These are phyloP conservation scores for Slavum lentiscoides DNA, from an alignment of 2,888 invertebrate species.

Conservation along the genomic window DNA sequence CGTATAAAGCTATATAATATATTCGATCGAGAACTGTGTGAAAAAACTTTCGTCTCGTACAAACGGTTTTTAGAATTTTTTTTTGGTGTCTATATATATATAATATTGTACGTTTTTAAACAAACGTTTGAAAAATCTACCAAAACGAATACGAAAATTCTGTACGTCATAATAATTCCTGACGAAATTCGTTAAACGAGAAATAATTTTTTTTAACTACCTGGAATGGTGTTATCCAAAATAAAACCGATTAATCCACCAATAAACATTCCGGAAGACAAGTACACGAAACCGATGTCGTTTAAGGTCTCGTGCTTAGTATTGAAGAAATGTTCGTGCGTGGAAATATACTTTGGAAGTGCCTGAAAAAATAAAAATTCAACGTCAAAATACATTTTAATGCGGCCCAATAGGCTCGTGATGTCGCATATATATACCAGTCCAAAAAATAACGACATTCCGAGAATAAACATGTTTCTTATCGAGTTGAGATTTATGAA, in stretches of 20 bases:
- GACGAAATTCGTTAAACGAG: not conserved
- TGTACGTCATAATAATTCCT: no score
- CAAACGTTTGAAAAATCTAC: no score
- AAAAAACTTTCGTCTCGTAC: no score
- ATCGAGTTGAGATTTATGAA: slow-evolving; percentile 51
- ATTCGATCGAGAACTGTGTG: no score
- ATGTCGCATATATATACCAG: slow-evolving; percentile 47
- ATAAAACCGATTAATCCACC: slow-evolving; percentile 33
- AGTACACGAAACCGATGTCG: not conserved
- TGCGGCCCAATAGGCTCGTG: no score
- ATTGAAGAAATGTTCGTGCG: not conserved
- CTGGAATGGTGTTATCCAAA: slow-evolving; percentile 52
- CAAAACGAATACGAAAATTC: no score
- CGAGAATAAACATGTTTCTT: slow-evolving; percentile 50
- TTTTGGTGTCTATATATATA: no score
- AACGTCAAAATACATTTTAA: no score
- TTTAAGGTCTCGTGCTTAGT: slow-evolving; percentile 12
- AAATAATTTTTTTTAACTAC: not conserved
- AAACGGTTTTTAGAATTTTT: no score
- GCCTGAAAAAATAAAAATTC: not conserved
- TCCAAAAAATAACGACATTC: slow-evolving; percentile 54
- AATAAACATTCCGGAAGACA: slow-evolving; percentile 38
- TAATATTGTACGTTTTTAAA: no score
- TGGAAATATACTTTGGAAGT: slow-evolving; percentile 17
- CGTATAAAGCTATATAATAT: no score